phyloP scores from a whole-genome alignment of 2,797 vertebrate genomes.

The Rhinoraja longicauda region DNA sequence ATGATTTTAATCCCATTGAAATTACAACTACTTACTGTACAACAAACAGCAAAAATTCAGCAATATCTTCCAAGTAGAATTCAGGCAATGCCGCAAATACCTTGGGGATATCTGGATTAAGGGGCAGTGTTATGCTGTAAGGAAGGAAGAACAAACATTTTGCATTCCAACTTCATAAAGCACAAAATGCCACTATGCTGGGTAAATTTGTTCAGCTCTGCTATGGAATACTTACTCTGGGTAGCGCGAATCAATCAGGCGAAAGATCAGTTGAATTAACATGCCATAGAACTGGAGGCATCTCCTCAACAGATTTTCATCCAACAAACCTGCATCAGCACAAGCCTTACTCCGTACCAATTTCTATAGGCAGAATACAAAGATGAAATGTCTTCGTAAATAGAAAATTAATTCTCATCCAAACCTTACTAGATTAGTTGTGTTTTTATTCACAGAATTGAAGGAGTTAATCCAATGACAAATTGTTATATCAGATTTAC shows the following conservation, averaged over 20 bases:
- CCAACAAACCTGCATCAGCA: slow-evolving; percentile 90
- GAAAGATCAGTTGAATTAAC: slow-evolving; percentile 92
- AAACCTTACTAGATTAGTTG: background rate
- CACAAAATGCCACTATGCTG: too few species aligned
- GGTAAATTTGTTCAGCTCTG: background rate
- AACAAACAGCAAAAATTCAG: slow-evolving; percentile 98
- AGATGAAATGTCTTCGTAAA: background rate
- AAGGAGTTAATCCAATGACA: too few species aligned
- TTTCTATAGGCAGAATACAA: slow-evolving; percentile 63
- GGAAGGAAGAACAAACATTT: background rate
- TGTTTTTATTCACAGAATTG: background rate
- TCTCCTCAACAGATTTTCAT: slow-evolving; percentile 90
- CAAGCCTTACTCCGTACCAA: slow-evolving; percentile 96
- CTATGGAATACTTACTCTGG: slow-evolving; percentile 74
- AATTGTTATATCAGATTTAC: background rate
- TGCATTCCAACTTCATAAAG: too few species aligned
- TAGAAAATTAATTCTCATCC: background rate
- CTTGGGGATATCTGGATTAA: slow-evolving; percentile 88
- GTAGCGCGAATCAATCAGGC: slow-evolving; percentile 85
- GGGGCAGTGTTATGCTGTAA: slow-evolving; percentile 76
- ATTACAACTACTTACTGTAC: slow-evolving; percentile 83
- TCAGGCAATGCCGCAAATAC: slow-evolving; percentile 94
- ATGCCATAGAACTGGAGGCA: slow-evolving; percentile 97
- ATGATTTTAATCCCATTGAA: background rate
- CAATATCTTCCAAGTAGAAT: slow-evolving; percentile 97